Conservation (phyloP, 2,113 vertebrate genomes). For the Osmerus eperlanus region DNA sequence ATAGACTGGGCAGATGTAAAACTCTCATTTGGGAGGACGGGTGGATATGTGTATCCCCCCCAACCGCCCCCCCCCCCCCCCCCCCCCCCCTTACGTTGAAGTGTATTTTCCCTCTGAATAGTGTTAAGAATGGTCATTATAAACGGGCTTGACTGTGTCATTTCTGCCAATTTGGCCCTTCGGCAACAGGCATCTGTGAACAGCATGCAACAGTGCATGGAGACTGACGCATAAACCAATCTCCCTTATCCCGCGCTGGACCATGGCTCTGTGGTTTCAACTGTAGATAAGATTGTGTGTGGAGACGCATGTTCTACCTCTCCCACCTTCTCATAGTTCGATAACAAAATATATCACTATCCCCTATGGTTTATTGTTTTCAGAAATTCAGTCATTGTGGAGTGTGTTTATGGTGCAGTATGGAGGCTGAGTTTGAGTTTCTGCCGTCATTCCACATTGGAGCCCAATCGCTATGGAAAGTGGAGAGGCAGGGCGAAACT, state of each 20-base stretch:
- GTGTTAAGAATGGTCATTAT: conserved; percentile 53
- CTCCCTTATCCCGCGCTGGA: conserved; percentile 49
- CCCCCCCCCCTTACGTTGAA: conserved; percentile 38
- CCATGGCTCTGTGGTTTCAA: conserved; percentile 54
- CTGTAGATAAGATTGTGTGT: conserved; percentile 48
- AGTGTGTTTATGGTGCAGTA: conserved; percentile 10
- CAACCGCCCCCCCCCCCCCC: conserved; percentile 37
- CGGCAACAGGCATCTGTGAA: conserved; percentile 6
- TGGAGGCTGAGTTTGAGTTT: conserved; percentile 5
- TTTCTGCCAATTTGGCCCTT: conserved; percentile 30
- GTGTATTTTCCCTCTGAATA: conserved; percentile 50
- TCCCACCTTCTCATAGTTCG: conserved; percentile 14
- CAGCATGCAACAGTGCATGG: conserved; percentile 9
- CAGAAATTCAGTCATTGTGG: conserved; percentile 1
- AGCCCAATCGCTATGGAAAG: conserved; percentile 13
- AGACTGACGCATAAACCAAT: conserved; percentile 47
- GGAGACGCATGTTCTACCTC: conserved; percentile 32
- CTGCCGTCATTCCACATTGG: conserved; percentile 9
- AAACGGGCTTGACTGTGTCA: conserved; percentile 56
- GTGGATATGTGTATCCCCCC: conserved; percentile 36
- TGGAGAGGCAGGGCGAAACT: conserved; percentile 14
- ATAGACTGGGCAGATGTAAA: too few species aligned
- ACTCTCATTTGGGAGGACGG: conserved; percentile 7
- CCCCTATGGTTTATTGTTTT: conserved; percentile 42
- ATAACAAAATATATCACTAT: conserved; percentile 41